Evolutionary conservation across 2,888 invertebrate species (phyloP).

Genomic region (Caenorhabditis virilis): DNA sequence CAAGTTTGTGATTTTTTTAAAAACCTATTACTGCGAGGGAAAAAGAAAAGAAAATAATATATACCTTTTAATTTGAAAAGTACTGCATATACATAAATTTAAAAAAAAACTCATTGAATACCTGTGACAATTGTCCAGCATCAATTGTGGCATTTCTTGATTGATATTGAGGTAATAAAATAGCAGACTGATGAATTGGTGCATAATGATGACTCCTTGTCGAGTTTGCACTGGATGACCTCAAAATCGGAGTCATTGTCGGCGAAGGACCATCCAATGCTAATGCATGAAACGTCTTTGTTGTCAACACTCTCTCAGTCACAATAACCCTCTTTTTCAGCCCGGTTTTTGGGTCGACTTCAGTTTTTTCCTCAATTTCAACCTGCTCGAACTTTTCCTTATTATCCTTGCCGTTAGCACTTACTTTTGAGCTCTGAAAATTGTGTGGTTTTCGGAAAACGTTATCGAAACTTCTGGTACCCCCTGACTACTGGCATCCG

Average conservation of each 20-base stretch:
- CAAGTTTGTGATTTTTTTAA: too few relatives aligned
- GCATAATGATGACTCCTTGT: slow-evolving; percentile 23
- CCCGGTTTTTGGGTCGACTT: slow-evolving; percentile 57
- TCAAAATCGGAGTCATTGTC: slow-evolving; percentile 25
- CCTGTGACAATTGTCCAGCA: slow-evolving; percentile 50
- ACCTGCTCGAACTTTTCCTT: slow-evolving; percentile 47
- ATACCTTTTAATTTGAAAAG: background rate
- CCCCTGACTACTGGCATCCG: slow-evolving; percentile 9
- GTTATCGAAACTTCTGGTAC: background rate
- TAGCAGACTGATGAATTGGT: slow-evolving; percentile 33
- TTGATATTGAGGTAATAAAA: slow-evolving; percentile 55
- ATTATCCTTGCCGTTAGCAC: slow-evolving; percentile 12
- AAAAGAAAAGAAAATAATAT: too few relatives aligned
- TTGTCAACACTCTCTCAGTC: slow-evolving; percentile 61
- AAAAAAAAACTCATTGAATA: too few relatives aligned
- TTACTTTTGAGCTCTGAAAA: slow-evolving; percentile 15
- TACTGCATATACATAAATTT: too few relatives aligned
- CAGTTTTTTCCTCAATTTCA: slow-evolving; percentile 52
- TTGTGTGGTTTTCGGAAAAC: background rate
- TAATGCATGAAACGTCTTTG: slow-evolving; percentile 56
- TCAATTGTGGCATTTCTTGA: slow-evolving; percentile 51
- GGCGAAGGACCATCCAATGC: slow-evolving; percentile 41
- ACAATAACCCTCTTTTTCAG: slow-evolving; percentile 60
- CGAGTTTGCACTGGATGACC: slow-evolving; percentile 8
- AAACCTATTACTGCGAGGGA: too few relatives aligned